Base-by-base conservation (phyloP, 2,888 invertebrate species). In the Strigamia maritima region DNA sequence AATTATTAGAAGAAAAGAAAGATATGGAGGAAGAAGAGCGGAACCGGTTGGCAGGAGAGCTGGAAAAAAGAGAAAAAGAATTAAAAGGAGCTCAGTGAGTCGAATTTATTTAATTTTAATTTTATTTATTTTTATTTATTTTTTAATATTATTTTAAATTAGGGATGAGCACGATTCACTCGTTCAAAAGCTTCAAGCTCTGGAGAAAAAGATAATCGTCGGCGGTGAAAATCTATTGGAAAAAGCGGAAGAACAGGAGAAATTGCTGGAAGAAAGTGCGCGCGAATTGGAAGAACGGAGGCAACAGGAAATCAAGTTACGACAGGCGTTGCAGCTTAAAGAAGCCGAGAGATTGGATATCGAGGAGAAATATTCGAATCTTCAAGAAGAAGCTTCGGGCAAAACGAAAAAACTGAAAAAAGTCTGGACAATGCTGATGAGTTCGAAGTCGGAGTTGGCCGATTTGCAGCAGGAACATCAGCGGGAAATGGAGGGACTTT, bases 161-260 rank as follows among this genome's bases (percentile, higher is more conserved):
- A 89, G 90, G 81, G 87, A 88, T 78, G 95, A 95, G 84, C 95
- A 96, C 85, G 92, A 93, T 81, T 91, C 92, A 77, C 85, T 98
- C 6, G 90, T 92, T 80, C 92, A 93, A 80, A 97, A 97, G 85
- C 90, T 99, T 79, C 90, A 92, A 81, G 92, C 93, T 8, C 90
- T 99, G 77, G 97, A 98, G 86, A 95, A 94, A 82, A 98, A 97
- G 86, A 96, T 99, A 79, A 90, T 99, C 26, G 95, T 98, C 0
- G 99, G 99, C 0, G 99, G 99, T 0, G 98, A 98, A 88, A 99
- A 99, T 88, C 89, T 99, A 8, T 89, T 99, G 81, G 98, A 98
- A 86, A 98, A 98, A 86, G 97, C 97, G 0, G 95, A 98, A 85
- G 92, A 94, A 0, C 98, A 99, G 86, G 93, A 97, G 79, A 89